Conservation (phyloP, 2,888 invertebrate genomes). For the Lasioglossum calceatum region DNA sequence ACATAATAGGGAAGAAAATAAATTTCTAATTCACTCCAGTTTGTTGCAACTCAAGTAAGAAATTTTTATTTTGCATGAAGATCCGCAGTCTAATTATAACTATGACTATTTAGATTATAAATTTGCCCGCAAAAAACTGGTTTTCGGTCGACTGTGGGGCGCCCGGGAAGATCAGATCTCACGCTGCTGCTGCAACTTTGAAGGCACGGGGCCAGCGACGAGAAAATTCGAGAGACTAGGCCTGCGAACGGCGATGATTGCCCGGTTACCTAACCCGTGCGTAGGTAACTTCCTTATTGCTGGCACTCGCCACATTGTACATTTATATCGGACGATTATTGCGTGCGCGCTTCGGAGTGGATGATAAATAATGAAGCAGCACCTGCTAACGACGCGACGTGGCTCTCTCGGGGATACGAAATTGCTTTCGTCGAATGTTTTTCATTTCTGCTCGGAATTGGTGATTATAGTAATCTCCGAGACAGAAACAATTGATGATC, state of each 20-base stretch:
- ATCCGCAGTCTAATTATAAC: no score
- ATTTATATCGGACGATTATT: slow-evolving; percentile 8
- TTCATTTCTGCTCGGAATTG: background rate
- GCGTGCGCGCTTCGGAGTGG: background rate
- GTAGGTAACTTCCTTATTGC: slow-evolving; percentile 2
- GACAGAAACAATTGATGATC: background rate
- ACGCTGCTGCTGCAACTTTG: slow-evolving; percentile 34
- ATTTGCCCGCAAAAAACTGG: no score
- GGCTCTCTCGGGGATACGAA: background rate
- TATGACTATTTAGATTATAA: no score
- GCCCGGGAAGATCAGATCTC: slow-evolving; percentile 10
- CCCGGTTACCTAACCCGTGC: background rate
- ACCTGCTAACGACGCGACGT: background rate
- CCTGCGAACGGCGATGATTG: background rate
- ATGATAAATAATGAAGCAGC: background rate
- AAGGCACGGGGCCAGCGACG: slow-evolving; percentile 11
- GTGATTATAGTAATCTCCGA: background rate
- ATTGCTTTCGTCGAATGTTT: background rate
- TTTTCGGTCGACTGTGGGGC: background rate
- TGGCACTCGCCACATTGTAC: background rate
- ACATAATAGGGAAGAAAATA: no score
- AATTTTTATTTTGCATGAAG: no score
- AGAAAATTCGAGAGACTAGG: slow-evolving; percentile 23
- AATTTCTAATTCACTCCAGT: no score
- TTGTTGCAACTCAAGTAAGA: no score